Base-by-base conservation (phyloP, 2,888 invertebrate species). In the Acanthococcus lagerstroemiae region DNA sequence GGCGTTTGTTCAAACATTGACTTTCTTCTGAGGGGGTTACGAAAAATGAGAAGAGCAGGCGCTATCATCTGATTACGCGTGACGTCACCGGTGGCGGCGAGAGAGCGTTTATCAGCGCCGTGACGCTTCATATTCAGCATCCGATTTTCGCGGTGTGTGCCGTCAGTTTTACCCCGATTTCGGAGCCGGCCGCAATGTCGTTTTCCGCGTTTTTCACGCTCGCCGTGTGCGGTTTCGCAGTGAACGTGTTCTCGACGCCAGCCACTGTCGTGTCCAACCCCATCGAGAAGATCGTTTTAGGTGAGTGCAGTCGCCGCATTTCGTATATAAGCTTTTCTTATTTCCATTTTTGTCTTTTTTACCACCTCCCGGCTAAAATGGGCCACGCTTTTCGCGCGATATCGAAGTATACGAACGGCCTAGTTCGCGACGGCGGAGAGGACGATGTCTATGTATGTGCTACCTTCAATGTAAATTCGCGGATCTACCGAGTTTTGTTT, bases 21-120 rank as follows among this genome's bases (percentile, higher is more conserved):
- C 52, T 52, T 52, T 48, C 21, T 48, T 21, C 21, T 48, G 7
- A 24, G 7, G 52, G 22, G 52, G 19, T 12, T 19, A 52, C 21
- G 12, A 24, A 22, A 52, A 22, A 52, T 22, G 52, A 52, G 52
- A 22, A 52, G 52, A 52, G 52, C 52, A 52, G 52, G 52, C 52
- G 52, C 52, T 52, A 52, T 52, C 52, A 52, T 22, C 52, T 52
- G 52, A 52, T 52, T 45, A 45, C 24, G 15, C 15, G 22, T 52
- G 52, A 52, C 52, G 52, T 52, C 52, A 52, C 52, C 1, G 3
- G 24, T 6, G 52, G 52, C 52, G 52, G 52, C 24, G 2, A 52
- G 24, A 22, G 15, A 22, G 52, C 24, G 9, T 52, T 52, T 24
- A 52, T 52, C 24, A 52, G 52, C 52, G 52, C 52, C 52, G 52